Evolutionary conservation across 2,888 invertebrate species (phyloP), one percentile per base, ranked within the genome.

Genomic region (Panzeria rudis): DNA sequence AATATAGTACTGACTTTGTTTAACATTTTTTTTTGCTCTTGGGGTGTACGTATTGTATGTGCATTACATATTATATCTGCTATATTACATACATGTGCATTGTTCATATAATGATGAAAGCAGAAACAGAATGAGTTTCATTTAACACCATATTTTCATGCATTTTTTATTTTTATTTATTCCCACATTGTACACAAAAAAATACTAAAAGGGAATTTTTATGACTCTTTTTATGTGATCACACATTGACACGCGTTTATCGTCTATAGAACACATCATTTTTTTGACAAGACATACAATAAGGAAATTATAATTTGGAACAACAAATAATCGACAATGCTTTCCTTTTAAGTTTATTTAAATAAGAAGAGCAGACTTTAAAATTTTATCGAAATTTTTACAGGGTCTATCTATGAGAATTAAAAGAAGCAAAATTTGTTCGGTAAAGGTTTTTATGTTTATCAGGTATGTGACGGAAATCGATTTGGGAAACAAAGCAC

Each of bases 181-280:
- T 77, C 52, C 76, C 61, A 71, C 54, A 73, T 73, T 61, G 54
- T 50, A 15, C 29, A 47, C 17, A 32, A 29, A 50, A 29, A 6
- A n/a, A n/a, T 35, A 32, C 15, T 47, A 80, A 11, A 35, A 23
- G 54, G 59, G 38, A 59, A 71, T 75, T 79, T 75, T 75, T 73
- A 78, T 56, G n/a, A 77, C 41, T 62, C 3, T 5, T 29, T 56
- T 72, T 71, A 23, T 17, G 32, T 66, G 64, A 68, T 17, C 13
- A 15, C 75, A 20, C 50, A 71, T 20, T 72, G 81, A 73, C 81
- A 84, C 56, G 84, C 77, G 84, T 73, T 69, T 77, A 56, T 68
- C 47, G 38, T 72, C 68, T 61, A 61, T 13, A 35, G 68, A 75
- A 44, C 20, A 44, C 61, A 81, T 62, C 62, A 50, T 44, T 54